phyloP scores from a whole-genome alignment of 2,888 invertebrate species.

The Halocaridina rubra region DNA sequence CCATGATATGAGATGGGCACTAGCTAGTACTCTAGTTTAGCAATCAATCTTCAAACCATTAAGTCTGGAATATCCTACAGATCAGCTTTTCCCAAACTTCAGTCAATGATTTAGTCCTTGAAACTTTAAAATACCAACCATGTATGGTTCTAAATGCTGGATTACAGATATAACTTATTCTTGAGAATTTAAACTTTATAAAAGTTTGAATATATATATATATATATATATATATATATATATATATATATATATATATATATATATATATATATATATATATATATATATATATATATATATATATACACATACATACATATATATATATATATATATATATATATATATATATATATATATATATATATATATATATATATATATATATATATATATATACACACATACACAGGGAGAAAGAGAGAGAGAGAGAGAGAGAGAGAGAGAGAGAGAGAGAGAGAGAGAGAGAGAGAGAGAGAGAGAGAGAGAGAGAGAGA shows the following conservation, averaged over 20 bases:
- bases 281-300: not conserved
- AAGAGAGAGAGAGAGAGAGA: not conserved
- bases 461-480: not conserved
- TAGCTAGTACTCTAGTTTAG: too few relatives aligned
- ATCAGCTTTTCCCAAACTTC: too few relatives aligned
- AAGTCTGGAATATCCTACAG: too few relatives aligned
- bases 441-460: not conserved
- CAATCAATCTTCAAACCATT: too few relatives aligned
- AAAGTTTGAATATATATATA: not conserved
- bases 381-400: not conserved
- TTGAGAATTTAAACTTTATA: too few relatives aligned
- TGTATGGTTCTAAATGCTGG: too few relatives aligned
- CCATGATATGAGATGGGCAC: too few relatives aligned
- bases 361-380: not conserved
- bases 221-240: not conserved
- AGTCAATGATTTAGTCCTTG: too few relatives aligned
- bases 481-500: not conserved
- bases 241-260: slow-evolving; percentile 1
- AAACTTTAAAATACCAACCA: too few relatives aligned
- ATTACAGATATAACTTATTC: too few relatives aligned
- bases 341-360: not conserved
- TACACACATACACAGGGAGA: not conserved
- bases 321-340: not conserved
- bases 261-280: not conserved
- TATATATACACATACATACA: not conserved